Conservation (phyloP, 1,140 invertebrate genomes). For the Pogonus chalceus region DNA sequence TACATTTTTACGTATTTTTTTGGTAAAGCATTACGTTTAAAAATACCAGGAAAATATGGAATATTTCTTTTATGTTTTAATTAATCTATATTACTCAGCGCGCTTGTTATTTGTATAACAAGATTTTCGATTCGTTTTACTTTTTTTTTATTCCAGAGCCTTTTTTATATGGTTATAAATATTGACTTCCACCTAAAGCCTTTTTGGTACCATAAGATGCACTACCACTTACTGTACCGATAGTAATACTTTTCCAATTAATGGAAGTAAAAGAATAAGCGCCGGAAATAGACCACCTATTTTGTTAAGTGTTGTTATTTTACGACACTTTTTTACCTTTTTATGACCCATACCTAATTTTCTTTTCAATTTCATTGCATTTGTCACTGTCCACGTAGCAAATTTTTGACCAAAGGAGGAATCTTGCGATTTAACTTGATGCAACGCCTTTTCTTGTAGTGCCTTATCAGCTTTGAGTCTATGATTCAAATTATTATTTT, state of each 20-base stretch:
- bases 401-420: slow-evolving; percentile 27
- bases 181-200: slow-evolving; percentile 12
- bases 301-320: too few species aligned
- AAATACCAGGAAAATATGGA: slow-evolving; percentile 28
- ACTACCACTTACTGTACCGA: neutral
- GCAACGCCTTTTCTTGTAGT: slow-evolving; percentile 32
- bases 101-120: slow-evolving; percentile 19
- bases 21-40: slow-evolving; percentile 25
- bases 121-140: too few species aligned
- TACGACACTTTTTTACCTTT: too few species aligned
- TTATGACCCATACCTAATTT: too few species aligned
- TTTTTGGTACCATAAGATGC: neutral
- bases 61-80: slow-evolving; percentile 19
- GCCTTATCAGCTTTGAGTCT: slow-evolving; percentile 34
- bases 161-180: slow-evolving; percentile 30
- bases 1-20: slow-evolving; percentile 16
- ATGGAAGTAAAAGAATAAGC: too few species aligned
- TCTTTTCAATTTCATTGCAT: too few species aligned
- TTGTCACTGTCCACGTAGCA: too few species aligned
- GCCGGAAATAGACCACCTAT: too few species aligned
- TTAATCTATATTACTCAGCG: slow-evolving; percentile 23
- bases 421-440: slow-evolving; percentile 31
- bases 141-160: slow-evolving; percentile 20
- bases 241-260: neutral
- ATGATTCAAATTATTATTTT: slow-evolving; percentile 26